A percentile compares a stretch with the other conserved stretches of the same genome.
Evolutionary conservation across 2,113 vertebrate genomes (phyloP).

Genomic region (Marmota flaviventris): DNA sequence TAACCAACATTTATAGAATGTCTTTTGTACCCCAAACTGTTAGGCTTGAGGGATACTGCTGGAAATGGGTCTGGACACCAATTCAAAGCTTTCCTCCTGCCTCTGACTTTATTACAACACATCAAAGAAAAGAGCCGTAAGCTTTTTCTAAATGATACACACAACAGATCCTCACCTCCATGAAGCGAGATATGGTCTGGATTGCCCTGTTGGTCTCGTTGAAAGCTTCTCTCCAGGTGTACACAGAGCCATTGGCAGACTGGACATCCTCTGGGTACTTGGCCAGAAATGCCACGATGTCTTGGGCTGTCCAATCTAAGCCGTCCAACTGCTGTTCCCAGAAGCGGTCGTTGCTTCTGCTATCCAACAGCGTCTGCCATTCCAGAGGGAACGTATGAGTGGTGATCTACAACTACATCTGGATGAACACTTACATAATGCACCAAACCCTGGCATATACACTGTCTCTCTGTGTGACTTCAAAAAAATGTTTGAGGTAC

Average conservation of each 20-base stretch:
- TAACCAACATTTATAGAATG: not conserved
- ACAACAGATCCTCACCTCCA: conserved; percentile 92
- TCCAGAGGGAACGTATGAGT: not conserved
- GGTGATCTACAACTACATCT: not conserved
- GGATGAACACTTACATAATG: not conserved
- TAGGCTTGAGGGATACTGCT: not conserved
- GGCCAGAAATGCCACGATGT: conserved; percentile 92
- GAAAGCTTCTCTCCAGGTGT: conserved; percentile 96
- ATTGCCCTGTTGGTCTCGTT: conserved; percentile 96
- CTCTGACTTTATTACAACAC: not conserved
- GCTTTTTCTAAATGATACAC: not conserved
- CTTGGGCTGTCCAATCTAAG: conserved; percentile 92
- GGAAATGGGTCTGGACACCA: not conserved
- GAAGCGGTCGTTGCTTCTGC: conserved; percentile 88
- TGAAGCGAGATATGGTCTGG: conserved; percentile 95
- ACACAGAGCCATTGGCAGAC: conserved; percentile 80
- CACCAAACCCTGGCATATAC: not conserved
- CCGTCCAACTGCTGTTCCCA: conserved; percentile 88
- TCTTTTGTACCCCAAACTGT: not conserved
- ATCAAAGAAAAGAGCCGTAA: not conserved
- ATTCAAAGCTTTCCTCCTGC: not conserved
- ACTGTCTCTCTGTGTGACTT: not conserved
- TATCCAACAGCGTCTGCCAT: conserved; percentile 91
- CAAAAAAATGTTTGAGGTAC: not conserved
- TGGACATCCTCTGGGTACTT: conserved; percentile 87